Conservation (phyloP, 2,888 invertebrate species). For the Epinotia brunnichana region DNA sequence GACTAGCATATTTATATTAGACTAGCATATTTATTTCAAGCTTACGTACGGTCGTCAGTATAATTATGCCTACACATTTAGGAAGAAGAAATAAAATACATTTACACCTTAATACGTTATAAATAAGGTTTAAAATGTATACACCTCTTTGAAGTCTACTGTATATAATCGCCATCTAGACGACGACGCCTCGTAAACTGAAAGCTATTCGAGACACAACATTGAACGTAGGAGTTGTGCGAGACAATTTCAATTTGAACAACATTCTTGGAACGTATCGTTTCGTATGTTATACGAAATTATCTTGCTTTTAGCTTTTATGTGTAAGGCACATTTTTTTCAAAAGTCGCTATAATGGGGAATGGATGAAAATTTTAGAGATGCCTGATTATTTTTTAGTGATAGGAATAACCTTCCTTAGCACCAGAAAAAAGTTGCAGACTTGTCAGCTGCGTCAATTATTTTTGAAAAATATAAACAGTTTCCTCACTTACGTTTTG, state of each 20-base stretch:
- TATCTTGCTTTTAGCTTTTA: not conserved
- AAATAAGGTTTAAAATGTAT: not conserved
- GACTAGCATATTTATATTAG: too few relatives aligned
- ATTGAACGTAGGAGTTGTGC: slow-evolving; percentile 1
- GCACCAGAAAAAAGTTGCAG: too few relatives aligned
- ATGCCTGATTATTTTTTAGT: too few relatives aligned
- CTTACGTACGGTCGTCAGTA: too few relatives aligned
- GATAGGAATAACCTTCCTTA: too few relatives aligned
- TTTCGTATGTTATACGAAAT: not conserved
- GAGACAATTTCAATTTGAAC: slow-evolving; percentile 10
- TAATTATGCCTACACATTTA: too few relatives aligned
- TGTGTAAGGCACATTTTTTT: not conserved
- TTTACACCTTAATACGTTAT: not conserved
- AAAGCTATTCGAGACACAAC: slow-evolving; percentile 13
- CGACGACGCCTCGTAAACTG: slow-evolving; percentile 22
- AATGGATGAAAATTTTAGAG: too few relatives aligned
- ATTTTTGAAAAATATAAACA: too few relatives aligned
- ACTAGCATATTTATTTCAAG: too few relatives aligned
- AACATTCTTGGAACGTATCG: not conserved
- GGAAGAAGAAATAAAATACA: not conserved
- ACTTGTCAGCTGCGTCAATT: too few relatives aligned
- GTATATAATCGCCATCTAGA: slow-evolving; percentile 8
- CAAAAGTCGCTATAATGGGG: too few relatives aligned
- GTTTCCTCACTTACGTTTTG: too few relatives aligned
- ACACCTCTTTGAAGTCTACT: not conserved